These are phyloP conservation scores for Nycticryphes semicollaris DNA, from an alignment of 2,113 vertebrate species.

Conservation along the genomic window DNA sequence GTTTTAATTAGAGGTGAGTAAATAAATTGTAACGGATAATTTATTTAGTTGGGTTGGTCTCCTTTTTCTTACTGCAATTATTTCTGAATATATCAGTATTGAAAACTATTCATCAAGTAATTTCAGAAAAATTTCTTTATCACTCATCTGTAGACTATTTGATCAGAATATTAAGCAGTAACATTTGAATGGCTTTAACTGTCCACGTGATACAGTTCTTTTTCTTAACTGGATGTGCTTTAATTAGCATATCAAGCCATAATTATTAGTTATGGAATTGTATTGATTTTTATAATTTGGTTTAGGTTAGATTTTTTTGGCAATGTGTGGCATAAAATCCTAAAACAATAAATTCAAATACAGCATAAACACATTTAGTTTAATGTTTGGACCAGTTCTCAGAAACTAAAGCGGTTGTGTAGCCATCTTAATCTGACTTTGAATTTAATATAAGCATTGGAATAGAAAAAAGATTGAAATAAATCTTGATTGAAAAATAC, in stretches of 20 bases:
- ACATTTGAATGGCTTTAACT: not conserved
- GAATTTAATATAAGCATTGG: not conserved
- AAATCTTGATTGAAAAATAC: not conserved
- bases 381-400: not conserved
- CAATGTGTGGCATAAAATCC: not conserved
- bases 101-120: not conserved
- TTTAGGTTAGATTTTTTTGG: not conserved
- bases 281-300: not conserved
- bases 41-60: not conserved
- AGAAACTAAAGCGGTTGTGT: not conserved
- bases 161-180: not conserved
- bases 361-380: not conserved
- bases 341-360: not conserved
- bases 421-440: not conserved
- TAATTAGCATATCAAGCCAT: not conserved
- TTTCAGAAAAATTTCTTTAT: not conserved
- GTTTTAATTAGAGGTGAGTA: not conserved
- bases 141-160: not conserved
- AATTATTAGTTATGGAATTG: not conserved
- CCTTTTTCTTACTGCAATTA: not conserved
- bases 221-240: not conserved
- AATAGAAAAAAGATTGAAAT: not conserved
- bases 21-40: not conserved
- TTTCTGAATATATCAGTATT: not conserved
- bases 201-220: not conserved